Percentiles rank a stretch among this genome's conserved stretches.
Evolutionary conservation across 2,888 invertebrate genomes (phyloP).

Genomic region (Ischnura elegans): DNA sequence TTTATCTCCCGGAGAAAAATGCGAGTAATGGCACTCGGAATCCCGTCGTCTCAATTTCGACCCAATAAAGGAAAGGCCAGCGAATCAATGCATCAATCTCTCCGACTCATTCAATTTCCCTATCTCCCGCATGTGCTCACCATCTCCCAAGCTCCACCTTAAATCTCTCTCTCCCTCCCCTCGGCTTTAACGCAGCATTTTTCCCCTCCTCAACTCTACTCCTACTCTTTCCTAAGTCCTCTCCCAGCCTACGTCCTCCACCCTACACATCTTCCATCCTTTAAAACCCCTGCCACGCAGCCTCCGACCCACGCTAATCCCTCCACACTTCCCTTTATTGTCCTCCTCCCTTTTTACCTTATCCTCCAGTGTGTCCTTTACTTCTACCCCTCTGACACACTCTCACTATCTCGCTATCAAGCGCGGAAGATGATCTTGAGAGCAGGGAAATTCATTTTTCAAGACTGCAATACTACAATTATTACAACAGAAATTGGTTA

Average conservation of each 20-base stretch:
- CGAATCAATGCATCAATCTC: conserved; percentile 29
- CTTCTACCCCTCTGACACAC: background rate
- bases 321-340: background rate
- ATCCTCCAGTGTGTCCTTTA: background rate
- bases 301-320: background rate
- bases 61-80: conserved; percentile 1
- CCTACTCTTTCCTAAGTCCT: background rate
- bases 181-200: conserved; percentile 4
- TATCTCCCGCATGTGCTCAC: background rate
- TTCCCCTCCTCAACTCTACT: background rate
- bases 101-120: background rate
- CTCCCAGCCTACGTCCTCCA: background rate
- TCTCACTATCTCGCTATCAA: too few relatives aligned
- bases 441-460: background rate
- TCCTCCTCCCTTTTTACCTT: background rate
- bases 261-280: background rate
- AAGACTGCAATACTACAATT: too few relatives aligned
- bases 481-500: too few relatives aligned
- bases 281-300: background rate
- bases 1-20: background rate
- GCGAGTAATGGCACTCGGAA: background rate
- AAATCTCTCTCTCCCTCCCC: too few relatives aligned
- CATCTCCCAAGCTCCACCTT: background rate
- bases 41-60: conserved; percentile 17
- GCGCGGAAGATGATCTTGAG: background rate